phyloP scores from a whole-genome alignment of 1,140 invertebrate species.

The Drosophila asahinai region DNA sequence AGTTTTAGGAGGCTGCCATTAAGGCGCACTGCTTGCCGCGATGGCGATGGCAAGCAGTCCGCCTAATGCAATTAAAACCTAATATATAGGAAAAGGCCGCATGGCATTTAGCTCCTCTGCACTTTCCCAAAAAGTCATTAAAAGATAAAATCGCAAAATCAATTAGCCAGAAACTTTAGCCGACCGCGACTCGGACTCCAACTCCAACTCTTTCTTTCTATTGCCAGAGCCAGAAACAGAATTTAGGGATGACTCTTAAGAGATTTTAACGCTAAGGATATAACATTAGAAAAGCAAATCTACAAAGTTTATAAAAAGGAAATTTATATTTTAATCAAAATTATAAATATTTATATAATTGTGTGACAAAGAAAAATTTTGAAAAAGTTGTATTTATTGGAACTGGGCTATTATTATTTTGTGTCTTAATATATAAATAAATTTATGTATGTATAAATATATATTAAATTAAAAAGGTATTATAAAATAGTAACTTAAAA shows the following conservation, averaged over 20 bases:
- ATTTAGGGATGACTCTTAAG: background rate
- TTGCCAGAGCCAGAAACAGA: conserved; percentile 1
- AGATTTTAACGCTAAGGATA: background rate
- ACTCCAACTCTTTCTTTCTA: conserved; percentile 15
- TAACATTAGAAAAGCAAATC: too few relatives aligned
- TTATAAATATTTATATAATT: too few relatives aligned
- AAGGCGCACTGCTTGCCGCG: conserved; percentile 4
- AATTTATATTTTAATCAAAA: too few relatives aligned
- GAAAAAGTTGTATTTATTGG: too few relatives aligned
- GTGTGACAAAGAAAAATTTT: too few relatives aligned
- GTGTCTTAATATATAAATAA: too few relatives aligned
- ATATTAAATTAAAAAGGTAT: too few relatives aligned
- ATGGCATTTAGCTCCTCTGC: conserved; percentile 42
- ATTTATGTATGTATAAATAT: too few relatives aligned
- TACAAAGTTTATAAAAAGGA: too few relatives aligned
- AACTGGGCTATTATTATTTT: too few relatives aligned
- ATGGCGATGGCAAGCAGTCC: conserved; percentile 1
- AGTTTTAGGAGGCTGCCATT: conserved; percentile 21
- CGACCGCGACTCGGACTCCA: conserved; percentile 18
- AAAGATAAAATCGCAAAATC: conserved; percentile 84
- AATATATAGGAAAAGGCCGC: conserved; percentile 27
- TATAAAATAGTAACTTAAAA: too few relatives aligned
- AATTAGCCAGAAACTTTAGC: conserved; percentile 82
- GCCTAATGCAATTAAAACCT: conserved; percentile 63
- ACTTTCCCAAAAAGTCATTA: conserved; percentile 79